phyloP scores from a whole-genome alignment of 2,797 vertebrate species.

The Odontamblyopus rebecca region DNA sequence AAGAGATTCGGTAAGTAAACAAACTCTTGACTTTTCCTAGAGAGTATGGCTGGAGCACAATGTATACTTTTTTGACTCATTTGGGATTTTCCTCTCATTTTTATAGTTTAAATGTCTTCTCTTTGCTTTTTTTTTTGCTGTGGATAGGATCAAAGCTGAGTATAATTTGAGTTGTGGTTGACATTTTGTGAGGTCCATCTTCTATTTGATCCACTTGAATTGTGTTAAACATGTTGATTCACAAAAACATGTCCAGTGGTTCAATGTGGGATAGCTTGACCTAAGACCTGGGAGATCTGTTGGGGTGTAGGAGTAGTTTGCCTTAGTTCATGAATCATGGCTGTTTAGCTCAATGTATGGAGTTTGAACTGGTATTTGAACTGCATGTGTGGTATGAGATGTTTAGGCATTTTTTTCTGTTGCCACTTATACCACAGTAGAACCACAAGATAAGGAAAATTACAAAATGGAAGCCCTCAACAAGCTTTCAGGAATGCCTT shows the following conservation, averaged over 20 bases:
- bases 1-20: slow-evolving; percentile 94
- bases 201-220: slow-evolving; percentile 35
- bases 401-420: slow-evolving; percentile 18
- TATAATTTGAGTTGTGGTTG: slow-evolving; percentile 43
- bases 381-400: slow-evolving; percentile 9
- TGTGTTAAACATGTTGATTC: slow-evolving; percentile 41
- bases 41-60: slow-evolving; percentile 3
- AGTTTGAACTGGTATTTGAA: slow-evolving; percentile 7
- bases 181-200: slow-evolving; percentile 52
- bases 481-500: neutral
- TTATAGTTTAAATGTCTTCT: slow-evolving; percentile 13
- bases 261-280: slow-evolving; percentile 14
- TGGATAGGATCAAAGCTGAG: slow-evolving; percentile 12
- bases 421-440: slow-evolving; percentile 10
- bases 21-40: slow-evolving; percentile 19
- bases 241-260: slow-evolving; percentile 23
- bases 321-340: neutral
- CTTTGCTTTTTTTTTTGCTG: neutral
- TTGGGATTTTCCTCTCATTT: slow-evolving; percentile 3
- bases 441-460: slow-evolving; percentile 13
- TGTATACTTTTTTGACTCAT: slow-evolving; percentile 7
- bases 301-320: slow-evolving; percentile 25
- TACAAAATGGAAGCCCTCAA: slow-evolving; percentile 5
- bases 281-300: slow-evolving; percentile 21
- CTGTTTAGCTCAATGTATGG: slow-evolving; percentile 5